A percentile compares a stretch with the other conserved stretches of the same genome.
Evolutionary conservation across 2,888 invertebrate species (phyloP).

Genomic region (Dryococelus australis): DNA sequence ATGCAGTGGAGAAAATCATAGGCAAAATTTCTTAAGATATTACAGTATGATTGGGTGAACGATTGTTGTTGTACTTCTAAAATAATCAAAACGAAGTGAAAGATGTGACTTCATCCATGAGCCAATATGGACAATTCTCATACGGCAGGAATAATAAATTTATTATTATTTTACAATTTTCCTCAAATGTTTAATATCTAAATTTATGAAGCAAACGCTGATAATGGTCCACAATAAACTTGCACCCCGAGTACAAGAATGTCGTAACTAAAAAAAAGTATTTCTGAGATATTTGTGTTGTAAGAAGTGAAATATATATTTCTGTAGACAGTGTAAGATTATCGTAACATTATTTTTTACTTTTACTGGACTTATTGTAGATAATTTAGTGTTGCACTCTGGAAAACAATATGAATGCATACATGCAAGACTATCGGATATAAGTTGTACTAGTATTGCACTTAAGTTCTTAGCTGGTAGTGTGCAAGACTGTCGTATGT

Average conservation of each 20-base stretch:
- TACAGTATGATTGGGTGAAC: no score
- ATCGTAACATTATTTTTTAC: neutral
- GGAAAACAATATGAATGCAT: neutral
- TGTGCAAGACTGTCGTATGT: constrained; percentile 10
- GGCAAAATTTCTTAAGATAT: no score
- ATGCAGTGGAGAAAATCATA: no score
- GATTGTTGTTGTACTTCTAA: no score
- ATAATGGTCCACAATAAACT: no score
- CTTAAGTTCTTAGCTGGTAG: neutral
- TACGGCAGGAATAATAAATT: no score
- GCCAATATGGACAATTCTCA: no score
- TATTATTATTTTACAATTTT: no score
- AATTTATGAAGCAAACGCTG: no score
- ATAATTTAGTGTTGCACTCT: constrained; percentile 20
- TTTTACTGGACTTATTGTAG: neutral
- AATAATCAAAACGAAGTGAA: no score
- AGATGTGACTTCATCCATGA: no score
- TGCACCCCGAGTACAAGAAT: constrained; percentile 6
- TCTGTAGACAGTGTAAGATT: neutral
- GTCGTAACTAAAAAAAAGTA: constrained; percentile 5
- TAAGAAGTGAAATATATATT: neutral
- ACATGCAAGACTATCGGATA: neutral
- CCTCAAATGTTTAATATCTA: no score
- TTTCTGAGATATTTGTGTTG: neutral
- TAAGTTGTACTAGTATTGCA: neutral